These are phyloP conservation scores for Sisor rabdophorus DNA, from an alignment of 2,113 vertebrate species.

Conservation along the genomic window DNA sequence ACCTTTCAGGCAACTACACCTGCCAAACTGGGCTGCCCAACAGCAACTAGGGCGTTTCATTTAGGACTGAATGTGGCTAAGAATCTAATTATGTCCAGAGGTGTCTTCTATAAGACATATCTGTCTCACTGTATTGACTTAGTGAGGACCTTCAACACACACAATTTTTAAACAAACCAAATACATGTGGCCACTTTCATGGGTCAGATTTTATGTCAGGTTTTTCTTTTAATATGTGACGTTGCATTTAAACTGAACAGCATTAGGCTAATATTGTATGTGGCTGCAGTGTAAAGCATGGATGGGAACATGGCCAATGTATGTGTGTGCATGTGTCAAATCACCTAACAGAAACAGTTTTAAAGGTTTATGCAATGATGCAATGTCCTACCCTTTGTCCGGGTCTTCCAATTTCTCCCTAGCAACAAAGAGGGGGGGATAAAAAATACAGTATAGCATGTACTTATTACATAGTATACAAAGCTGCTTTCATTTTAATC, in stretches of 20 bases:
- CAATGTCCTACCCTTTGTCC: conserved; percentile 88
- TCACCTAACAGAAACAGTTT: conserved; percentile 58
- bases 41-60: conserved; percentile 17
- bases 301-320: conserved; percentile 27
- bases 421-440: conserved; percentile 52
- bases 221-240: conserved; percentile 46
- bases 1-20: conserved; percentile 32
- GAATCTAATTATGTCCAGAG: conserved; percentile 26
- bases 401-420: conserved; percentile 97
- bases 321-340: conserved; percentile 50
- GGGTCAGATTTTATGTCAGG: too few species aligned
- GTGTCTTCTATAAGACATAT: not conserved
- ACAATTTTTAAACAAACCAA: not conserved
- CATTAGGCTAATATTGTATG: conserved; percentile 32
- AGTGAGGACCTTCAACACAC: not conserved
- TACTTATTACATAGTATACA: not conserved
- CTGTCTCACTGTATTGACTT: not conserved
- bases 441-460: not conserved
- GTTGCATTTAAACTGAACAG: conserved; percentile 51
- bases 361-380: conserved; percentile 54
- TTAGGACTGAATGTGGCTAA: conserved; percentile 37
- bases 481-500: not conserved
- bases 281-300: conserved; percentile 46
- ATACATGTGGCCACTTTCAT: not conserved
- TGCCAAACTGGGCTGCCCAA: conserved; percentile 14